Conservation (phyloP, 2,113 vertebrate genomes). For the Ptilonorhynchus violaceus region DNA sequence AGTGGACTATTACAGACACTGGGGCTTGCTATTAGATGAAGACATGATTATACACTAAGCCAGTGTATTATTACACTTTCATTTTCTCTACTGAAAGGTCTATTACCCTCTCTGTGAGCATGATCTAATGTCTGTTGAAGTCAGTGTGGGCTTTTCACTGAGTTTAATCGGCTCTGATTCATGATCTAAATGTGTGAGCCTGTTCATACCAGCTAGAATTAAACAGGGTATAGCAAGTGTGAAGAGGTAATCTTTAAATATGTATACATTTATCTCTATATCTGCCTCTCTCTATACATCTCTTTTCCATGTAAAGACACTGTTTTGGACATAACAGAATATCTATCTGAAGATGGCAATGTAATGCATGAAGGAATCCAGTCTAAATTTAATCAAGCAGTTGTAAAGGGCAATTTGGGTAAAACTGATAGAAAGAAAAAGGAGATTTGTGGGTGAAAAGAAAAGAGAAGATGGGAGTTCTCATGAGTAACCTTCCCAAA, state of each 20-base stretch:
- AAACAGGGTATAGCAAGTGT: background rate
- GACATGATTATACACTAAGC: constrained; percentile 43
- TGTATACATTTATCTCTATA: background rate
- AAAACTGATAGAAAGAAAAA: background rate
- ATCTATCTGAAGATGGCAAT: background rate
- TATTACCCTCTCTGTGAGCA: constrained; percentile 31
- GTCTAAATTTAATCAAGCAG: background rate
- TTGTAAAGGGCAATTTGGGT: background rate
- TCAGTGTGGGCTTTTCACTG: constrained; percentile 22
- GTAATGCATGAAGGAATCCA: background rate
- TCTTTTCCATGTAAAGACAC: background rate
- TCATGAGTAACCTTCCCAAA: background rate
- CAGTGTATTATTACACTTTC: constrained; percentile 28
- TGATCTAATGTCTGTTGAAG: constrained; percentile 37
- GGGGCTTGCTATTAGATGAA: background rate
- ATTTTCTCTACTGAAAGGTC: constrained; percentile 52
- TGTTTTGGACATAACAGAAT: background rate
- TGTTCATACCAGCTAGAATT: background rate
- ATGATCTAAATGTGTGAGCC: background rate
- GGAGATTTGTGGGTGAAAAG: background rate
- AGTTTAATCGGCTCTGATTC: constrained; percentile 22
- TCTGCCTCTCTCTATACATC: background rate
- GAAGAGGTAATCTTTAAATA: background rate
- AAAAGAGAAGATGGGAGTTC: background rate
- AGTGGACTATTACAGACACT: background rate